These are phyloP conservation scores for Bombus waltoni DNA, from an alignment of 1,140 invertebrate genomes.

Conservation along the genomic window DNA sequence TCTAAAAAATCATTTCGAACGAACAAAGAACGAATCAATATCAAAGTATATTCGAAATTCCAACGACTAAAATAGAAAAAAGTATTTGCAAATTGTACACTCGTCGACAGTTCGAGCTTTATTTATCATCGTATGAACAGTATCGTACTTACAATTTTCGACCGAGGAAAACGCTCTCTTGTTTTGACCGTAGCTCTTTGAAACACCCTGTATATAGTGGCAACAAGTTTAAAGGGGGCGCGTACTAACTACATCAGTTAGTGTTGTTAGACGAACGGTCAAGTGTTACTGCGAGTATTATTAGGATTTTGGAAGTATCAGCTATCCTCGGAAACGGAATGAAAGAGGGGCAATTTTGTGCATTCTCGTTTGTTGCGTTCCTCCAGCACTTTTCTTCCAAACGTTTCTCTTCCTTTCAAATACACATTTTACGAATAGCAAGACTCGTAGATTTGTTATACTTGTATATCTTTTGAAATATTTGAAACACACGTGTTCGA, in stretches of 20 bases:
- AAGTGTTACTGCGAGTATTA: slow-evolving; percentile 54
- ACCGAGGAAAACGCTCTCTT: slow-evolving; percentile 49
- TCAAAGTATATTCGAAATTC: background rate
- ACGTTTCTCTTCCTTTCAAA: no score
- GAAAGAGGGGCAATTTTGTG: slow-evolving; percentile 17
- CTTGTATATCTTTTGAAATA: background rate
- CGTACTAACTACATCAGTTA: slow-evolving; percentile 74
- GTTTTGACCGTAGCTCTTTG: slow-evolving; percentile 64
- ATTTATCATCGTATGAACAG: slow-evolving; percentile 38
- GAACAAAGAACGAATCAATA: background rate
- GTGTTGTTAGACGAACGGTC: slow-evolving; percentile 80
- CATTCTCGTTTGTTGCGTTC: slow-evolving; percentile 14
- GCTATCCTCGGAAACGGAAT: background rate
- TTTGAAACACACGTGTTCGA: background rate
- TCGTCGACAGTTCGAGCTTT: slow-evolving; percentile 21
- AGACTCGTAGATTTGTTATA: no score
- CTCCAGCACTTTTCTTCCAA: slow-evolving; percentile 20
- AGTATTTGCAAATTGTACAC: background rate
- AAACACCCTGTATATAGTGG: slow-evolving; percentile 57
- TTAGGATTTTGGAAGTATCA: slow-evolving; percentile 18
- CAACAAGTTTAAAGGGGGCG: slow-evolving; percentile 65
- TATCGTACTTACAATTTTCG: slow-evolving; percentile 54
- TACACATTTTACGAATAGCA: no score
- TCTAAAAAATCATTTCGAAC: background rate
- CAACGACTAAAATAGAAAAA: slow-evolving; percentile 10